These are phyloP conservation scores for Ommatoiulus sabulosus DNA, from an alignment of 2,888 invertebrate species.

Conservation along the genomic window DNA sequence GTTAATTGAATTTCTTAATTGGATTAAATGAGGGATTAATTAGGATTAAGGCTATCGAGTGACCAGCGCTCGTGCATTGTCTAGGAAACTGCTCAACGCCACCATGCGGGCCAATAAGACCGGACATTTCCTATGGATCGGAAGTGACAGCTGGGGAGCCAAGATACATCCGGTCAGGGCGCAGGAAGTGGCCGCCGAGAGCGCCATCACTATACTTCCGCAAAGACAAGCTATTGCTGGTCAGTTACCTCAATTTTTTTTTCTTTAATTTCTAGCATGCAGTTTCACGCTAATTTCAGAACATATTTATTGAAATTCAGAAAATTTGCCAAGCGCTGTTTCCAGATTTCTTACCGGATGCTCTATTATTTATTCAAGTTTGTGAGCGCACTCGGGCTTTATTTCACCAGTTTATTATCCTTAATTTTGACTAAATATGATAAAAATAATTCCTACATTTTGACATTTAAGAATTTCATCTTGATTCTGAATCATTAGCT, in stretches of 20 bases:
- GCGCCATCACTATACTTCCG: constrained; percentile 76
- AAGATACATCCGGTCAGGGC: constrained; percentile 75
- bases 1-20: constrained; percentile 64
- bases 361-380: no score
- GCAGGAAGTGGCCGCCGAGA: constrained; percentile 73
- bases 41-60: neutral
- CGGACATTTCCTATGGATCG: constrained; percentile 77
- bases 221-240: constrained; percentile 72
- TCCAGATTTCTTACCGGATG: no score
- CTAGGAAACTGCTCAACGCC: constrained; percentile 70
- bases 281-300: no score
- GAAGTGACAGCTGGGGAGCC: constrained; percentile 80
- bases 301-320: neutral
- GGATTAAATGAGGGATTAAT: neutral
- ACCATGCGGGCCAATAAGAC: constrained; percentile 73
- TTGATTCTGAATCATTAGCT: no score
- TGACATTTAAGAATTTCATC: no score
- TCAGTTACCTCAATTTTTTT: no score
- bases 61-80: neutral
- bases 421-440: no score
- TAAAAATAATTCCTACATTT: no score
- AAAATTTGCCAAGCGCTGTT: no score
- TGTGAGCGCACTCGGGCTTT: no score
- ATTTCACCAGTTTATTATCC: no score
- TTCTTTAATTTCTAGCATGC: no score